phyloP scores from a whole-genome alignment of 1,140 invertebrate genomes.

The Drosophila punjabiensis region DNA sequence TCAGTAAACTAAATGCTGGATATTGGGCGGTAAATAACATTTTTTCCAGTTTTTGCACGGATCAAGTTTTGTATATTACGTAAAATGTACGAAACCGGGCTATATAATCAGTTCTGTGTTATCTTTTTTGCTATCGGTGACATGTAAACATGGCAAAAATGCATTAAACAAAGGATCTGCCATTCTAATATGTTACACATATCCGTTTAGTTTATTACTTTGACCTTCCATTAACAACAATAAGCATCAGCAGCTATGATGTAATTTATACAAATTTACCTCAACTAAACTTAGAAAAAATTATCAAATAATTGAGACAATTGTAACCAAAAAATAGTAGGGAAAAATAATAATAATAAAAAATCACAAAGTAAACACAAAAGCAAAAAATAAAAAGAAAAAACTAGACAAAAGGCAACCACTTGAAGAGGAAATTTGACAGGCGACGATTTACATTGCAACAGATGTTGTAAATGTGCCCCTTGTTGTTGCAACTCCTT shows the following conservation, averaged over 20 bases:
- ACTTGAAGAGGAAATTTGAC: constrained; percentile 55
- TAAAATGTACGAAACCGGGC: not conserved
- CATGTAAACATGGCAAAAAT: constrained; percentile 1
- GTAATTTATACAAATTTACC: constrained; percentile 42
- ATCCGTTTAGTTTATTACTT: not conserved
- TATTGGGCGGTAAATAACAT: constrained; percentile 34
- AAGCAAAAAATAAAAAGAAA: constrained; percentile 1
- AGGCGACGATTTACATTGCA: constrained; percentile 73
- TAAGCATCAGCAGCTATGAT: constrained; percentile 4
- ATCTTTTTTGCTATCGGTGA: not conserved
- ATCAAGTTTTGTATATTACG: constrained; percentile 7
- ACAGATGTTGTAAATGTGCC: constrained; percentile 51
- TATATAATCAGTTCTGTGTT: constrained; percentile 9
- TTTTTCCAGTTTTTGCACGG: constrained; percentile 1
- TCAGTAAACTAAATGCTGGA: constrained; percentile 18
- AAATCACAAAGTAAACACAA: constrained; percentile 5
- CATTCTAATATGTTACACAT: not conserved
- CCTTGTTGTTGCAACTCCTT: constrained; percentile 58
- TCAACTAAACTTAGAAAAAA: constrained; percentile 24
- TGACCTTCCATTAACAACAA: constrained; percentile 9
- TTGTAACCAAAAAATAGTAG: constrained; percentile 36
- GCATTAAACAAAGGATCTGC: constrained; percentile 1
- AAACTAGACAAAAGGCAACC: constrained; percentile 20
- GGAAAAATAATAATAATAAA: constrained; percentile 4
- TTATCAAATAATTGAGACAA: constrained; percentile 53